These are phyloP conservation scores for western clawed frog (Xenopus tropicalis) DNA, from an alignment of 2,113 vertebrate species.

Conservation along the genomic window UCB_Xtro_10.0 CM004448.2:111814001-111814500, in stretches of 20 bases:
- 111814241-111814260: slow-evolving; percentile 91
- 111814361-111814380: slow-evolving; percentile 71
- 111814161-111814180: slow-evolving; percentile 64
- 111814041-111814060: too few relatives aligned
- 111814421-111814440: slow-evolving; percentile 93
- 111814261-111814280: slow-evolving; percentile 91
- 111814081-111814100: too few relatives aligned
- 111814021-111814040: too few relatives aligned
- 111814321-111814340: slow-evolving; percentile 68
- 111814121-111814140: too few relatives aligned
- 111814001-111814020: too few relatives aligned
- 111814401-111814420: slow-evolving; percentile 72
- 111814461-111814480: slow-evolving; percentile 71
- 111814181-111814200: slow-evolving; percentile 78
- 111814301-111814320: slow-evolving; percentile 78
- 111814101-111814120: too few relatives aligned
- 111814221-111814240: slow-evolving; percentile 97
- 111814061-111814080: too few relatives aligned
- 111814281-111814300: slow-evolving; percentile 80
- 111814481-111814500: slow-evolving; percentile 95
- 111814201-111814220: slow-evolving; percentile 95
- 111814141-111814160: too few relatives aligned
- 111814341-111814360: slow-evolving; percentile 70
- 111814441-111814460: slow-evolving; percentile 78
- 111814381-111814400: slow-evolving; percentile 61